Evolutionary conservation across 2,113 vertebrate genomes (phyloP), one percentile per base, ranked within the genome.

Genomic region (Oxyura jamaicensis): DNA sequence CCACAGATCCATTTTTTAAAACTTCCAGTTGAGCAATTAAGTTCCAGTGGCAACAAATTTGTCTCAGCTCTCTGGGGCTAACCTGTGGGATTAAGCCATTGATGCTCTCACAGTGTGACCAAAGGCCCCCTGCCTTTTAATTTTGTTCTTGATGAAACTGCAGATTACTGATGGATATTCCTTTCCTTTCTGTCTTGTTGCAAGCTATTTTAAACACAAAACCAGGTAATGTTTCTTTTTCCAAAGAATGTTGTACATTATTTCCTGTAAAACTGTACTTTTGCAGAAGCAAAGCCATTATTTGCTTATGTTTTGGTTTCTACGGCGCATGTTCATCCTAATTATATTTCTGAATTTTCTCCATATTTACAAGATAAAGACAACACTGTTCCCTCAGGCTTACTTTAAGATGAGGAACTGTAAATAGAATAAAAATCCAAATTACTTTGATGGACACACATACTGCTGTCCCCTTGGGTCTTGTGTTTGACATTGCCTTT

Each of bases 381-480:
- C 80, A 95, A 44, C 92, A 50, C 20, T 63, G 23, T 88, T 87
- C 86, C 87, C 89, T 91, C 71, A 69, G 94, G 89, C 91, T 97
- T 96, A 72, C 67, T 88, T 85, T 91, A 66, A 93, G 93, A 91
- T 91, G 88, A 91, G 93, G 68, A 88, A 84, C 88, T 3, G 5
- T 87, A 97, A 96, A 78, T 94, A 92, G 89, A 93, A 95, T 94
- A 85, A 84, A 84, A 91, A 96, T 77, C 46, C 55, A 86, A 62
- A 93, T 96, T 95, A 84, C 53, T 95, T 68, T 84, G 80, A 90
- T 36, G 60, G 83, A 89, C 69, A 36, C 60, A 77, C 25, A 58
- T 90, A 86, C 91, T 95, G 41, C 85, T 96, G 90, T 88, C 91
- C 65, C 92, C 73, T 94, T 18, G 59, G 67, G 88, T 86, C 41